Evolutionary conservation across 2,113 vertebrate genomes (phyloP), one percentile per base, ranked within the genome.

Genomic region (Lichenostomus cassidix): DNA sequence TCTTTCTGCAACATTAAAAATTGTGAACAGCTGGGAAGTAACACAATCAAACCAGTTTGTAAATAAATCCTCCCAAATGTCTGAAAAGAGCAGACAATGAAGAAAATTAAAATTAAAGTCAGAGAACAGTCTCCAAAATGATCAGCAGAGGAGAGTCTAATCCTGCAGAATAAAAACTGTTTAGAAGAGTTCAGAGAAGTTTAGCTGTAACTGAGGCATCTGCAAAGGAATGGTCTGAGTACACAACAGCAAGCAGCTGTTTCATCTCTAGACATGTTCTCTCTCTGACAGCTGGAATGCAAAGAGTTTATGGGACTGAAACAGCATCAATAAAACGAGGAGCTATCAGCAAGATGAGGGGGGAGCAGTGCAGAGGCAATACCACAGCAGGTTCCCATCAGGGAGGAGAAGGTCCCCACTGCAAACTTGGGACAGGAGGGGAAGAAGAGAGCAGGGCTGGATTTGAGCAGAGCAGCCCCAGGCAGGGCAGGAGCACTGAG

Each of bases 201-300:
- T 42, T 67, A 87, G 67, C 68, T 41, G 44, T 59, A 85, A 55
- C 29, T 0, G 1, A 68, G n/a, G 19, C 22, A 12, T 47, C 60
- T 42, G 47, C 29, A 50, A 63, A 91, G 46, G 8, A n/a, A 74
- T 2, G n/a, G 22, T 35, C 25, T 53, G 60, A 17, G 49, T 15
- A 33, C 10, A 15, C 53, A 82, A 11, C 29, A 52, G 81, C 5
- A 3, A 63, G 44, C 0, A 7, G 58, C 49, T 89, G 65, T 18
- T 49, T 12, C 12, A 24, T 23, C 47, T 49, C 47, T 24, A 49
- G 46, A 28, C 3, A 0, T 0, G 0, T 20, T 60, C 69, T 6
- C 1, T 3, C 52, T 33, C 77, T 71, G 49, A 47, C 70, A 76
- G 49, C 12, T 28, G 33, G n/a, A 79, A 42, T 9, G 2, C 49